These are phyloP conservation scores for Spinus pinus DNA, from an alignment of 2,797 vertebrate species.

Conservation along the genomic window DNA sequence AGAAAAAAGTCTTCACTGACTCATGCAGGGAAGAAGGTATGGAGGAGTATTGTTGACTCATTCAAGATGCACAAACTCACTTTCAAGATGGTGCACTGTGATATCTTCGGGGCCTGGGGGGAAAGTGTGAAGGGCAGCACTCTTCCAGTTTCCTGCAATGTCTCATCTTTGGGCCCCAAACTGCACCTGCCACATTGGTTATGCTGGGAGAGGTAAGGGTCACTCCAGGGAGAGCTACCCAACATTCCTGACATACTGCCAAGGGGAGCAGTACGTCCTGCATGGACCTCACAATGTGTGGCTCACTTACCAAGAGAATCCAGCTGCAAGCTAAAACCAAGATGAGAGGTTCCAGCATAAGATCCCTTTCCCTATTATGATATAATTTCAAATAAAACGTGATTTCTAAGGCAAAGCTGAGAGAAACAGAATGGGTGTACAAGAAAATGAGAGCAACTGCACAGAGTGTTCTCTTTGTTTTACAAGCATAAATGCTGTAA, in stretches of 20 bases:
- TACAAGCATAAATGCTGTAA: constrained; percentile 41
- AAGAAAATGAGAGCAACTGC: constrained; percentile 20
- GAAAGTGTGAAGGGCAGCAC: not conserved
- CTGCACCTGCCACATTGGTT: not conserved
- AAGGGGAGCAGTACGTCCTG: not conserved
- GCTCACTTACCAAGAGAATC: not conserved
- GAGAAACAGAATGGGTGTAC: not conserved
- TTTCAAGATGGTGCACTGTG: constrained; percentile 25
- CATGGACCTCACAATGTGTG: not conserved
- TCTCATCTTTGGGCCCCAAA: not conserved
- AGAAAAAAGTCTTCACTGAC: constrained; percentile 4
- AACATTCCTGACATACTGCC: not conserved
- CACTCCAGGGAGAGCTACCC: not conserved
- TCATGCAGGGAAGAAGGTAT: constrained; percentile 16
- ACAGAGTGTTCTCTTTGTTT: constrained; percentile 27
- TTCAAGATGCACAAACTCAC: constrained; percentile 15
- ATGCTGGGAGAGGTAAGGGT: not conserved
- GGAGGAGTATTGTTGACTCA: constrained; percentile 56
- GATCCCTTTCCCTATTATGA: not conserved
- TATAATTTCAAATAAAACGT: not conserved
- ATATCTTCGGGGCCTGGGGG: not conserved
- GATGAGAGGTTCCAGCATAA: not conserved
- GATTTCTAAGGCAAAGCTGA: not conserved
- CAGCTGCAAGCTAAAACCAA: not conserved
- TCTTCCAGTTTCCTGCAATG: not conserved